Conservation (phyloP, 2,113 vertebrate genomes). For the Rhodinocichla rosea region DNA sequence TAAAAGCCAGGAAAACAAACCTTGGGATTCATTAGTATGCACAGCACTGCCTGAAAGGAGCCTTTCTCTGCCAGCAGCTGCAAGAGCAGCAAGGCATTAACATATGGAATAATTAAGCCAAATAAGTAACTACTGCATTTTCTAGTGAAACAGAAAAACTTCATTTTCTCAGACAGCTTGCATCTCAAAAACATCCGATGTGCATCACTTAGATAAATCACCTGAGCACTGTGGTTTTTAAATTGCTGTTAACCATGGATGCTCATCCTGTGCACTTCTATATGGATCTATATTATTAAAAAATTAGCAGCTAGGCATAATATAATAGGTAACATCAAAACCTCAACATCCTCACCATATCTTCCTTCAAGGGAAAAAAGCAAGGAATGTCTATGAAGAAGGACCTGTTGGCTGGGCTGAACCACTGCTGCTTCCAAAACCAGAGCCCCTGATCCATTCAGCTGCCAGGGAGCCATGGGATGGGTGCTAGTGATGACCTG, state of each 20-base stretch:
- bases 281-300: background rate
- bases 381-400: background rate
- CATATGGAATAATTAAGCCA: background rate
- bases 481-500: background rate
- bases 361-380: background rate
- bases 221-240: background rate
- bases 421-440: background rate
- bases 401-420: background rate
- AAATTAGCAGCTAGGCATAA: background rate
- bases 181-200: constrained; percentile 1
- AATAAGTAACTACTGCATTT: constrained; percentile 7
- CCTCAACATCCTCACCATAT: background rate
- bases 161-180: background rate
- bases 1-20: constrained; percentile 7
- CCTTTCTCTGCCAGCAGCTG: constrained; percentile 23
- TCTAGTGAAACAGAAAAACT: background rate
- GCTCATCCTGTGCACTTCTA: background rate
- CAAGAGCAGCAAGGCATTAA: background rate
- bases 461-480: background rate
- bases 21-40: constrained; percentile 24
- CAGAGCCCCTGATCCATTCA: background rate
- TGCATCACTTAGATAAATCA: background rate
- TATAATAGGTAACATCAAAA: background rate
- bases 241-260: background rate
- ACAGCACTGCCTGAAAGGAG: background rate